Conservation (phyloP, 2,888 invertebrate genomes). For the Neelides folsomi region DNA sequence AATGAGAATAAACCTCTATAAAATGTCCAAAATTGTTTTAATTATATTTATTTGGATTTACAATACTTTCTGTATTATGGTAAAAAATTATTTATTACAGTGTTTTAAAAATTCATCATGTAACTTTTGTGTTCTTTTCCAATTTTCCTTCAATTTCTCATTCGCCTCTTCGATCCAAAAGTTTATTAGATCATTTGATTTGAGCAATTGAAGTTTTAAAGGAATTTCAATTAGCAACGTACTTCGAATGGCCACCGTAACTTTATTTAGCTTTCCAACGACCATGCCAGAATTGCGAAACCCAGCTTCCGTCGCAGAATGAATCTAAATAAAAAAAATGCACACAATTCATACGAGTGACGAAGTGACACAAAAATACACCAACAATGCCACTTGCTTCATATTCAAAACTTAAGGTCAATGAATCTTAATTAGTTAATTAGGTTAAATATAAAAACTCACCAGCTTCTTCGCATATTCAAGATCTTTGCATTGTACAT, state of each 20-base stretch:
- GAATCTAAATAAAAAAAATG: slow-evolving; percentile 7
- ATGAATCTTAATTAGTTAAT: background rate
- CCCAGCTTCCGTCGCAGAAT: slow-evolving; percentile 26
- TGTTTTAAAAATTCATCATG: slow-evolving; percentile 15
- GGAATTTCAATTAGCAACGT: slow-evolving; percentile 28
- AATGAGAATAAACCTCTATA: no score
- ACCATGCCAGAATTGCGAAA: slow-evolving; percentile 33
- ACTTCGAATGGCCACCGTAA: slow-evolving; percentile 30
- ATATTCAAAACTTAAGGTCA: no score
- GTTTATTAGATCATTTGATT: background rate
- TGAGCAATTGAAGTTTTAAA: slow-evolving; percentile 1
- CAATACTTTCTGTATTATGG: no score
- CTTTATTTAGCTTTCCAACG: slow-evolving; percentile 28
- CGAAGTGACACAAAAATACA: no score
- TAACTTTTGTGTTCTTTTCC: slow-evolving; percentile 23
- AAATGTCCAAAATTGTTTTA: no score
- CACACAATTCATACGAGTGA: no score
- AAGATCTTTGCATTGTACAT: slow-evolving; percentile 26
- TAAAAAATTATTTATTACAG: slow-evolving; percentile 5
- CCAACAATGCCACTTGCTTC: no score
- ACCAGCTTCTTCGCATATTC: slow-evolving; percentile 25
- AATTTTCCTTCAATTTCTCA: slow-evolving; percentile 23
- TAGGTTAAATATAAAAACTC: background rate
- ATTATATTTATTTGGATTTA: no score
- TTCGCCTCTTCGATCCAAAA: slow-evolving; percentile 14